Evolutionary conservation across 2,113 vertebrate species (phyloP), one percentile per base, ranked within the genome.

Genomic region (Dendrocopos noguchii): DNA sequence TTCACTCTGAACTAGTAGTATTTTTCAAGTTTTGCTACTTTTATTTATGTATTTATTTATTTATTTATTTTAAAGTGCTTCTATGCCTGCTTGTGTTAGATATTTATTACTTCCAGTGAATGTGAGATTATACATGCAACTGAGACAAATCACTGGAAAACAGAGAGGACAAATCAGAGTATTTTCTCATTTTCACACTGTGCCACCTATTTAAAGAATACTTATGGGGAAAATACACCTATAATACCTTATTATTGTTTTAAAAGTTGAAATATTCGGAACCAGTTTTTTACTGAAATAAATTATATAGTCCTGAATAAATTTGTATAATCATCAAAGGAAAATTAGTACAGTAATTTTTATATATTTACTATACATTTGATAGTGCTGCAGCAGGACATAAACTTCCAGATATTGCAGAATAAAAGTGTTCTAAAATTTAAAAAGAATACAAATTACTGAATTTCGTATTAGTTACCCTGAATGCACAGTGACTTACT

Each of bases 21-120:
- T 91, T 97, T 97, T 91, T 89, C 29, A 93, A 75, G n/a, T 90
- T 82, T 91, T 94, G 10, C 60, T 94, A 24, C 24, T 52, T 47
- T 46, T 46, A 36, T 36, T 16, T 46, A n/a, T n/a, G n/a, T n/a
- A 36, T 36, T 36, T 36, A 36, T 36, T 36, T 36, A 36, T 46
- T 47, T 6, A 50, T 12, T 50, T 22, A 22, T 22, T 28, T 56
- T 56, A 3, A 31, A 92, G 22, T 44, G 75, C 29, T 73, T 78
- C 61, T 90, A 36, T 93, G 31, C 3, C 52, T 42, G 57, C 14
- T 22, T 77, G 44, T 75, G 27, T 85, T 59, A 91, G 61, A 20
- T 82, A 84, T 82, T 94, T 60, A 29, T 50, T 17, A 52, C 19
- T 93, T 92, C 36, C 53, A 66, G 20, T 53, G 44, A 93, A 75